Evolutionary conservation across 2,797 vertebrate genomes (phyloP).

Genomic region (Gorsachius magnificus): DNA sequence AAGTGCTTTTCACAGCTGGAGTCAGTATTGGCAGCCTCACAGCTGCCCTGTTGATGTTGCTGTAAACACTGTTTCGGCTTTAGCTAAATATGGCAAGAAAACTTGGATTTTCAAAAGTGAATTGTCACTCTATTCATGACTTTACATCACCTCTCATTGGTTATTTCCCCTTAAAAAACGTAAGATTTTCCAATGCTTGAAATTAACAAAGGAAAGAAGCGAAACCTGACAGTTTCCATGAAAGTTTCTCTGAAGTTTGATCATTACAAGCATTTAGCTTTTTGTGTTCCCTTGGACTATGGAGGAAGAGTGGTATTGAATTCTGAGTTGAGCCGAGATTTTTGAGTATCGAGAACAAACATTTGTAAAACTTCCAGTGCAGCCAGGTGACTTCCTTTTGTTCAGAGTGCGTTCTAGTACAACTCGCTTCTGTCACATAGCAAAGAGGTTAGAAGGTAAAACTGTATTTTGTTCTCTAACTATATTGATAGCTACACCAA

Average conservation of each 20-base stretch:
- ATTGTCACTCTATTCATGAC: not conserved
- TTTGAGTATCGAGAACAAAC: not conserved
- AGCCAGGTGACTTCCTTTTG: not conserved
- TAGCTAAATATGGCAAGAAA: constrained; percentile 18
- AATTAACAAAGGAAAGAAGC: not conserved
- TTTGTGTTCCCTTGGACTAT: not conserved
- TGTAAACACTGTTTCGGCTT: not conserved
- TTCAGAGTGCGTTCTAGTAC: not conserved
- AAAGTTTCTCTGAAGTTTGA: not conserved
- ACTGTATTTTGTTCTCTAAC: not conserved
- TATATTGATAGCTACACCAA: not conserved
- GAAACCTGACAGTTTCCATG: not conserved
- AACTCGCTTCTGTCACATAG: not conserved
- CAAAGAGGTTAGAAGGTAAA: not conserved
- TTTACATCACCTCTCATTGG: not conserved
- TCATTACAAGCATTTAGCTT: not conserved
- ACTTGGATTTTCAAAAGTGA: not conserved
- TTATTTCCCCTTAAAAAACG: not conserved
- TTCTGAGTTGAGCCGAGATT: not conserved
- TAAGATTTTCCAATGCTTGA: not conserved
- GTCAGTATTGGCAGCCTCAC: not conserved
- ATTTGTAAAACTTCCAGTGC: not conserved
- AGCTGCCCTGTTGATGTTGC: not conserved
- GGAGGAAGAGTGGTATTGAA: not conserved
- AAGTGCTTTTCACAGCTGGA: not conserved